Base-by-base conservation (phyloP, 92 coral and sea anemone genomes). In the Phenganax subtilis region DNA sequence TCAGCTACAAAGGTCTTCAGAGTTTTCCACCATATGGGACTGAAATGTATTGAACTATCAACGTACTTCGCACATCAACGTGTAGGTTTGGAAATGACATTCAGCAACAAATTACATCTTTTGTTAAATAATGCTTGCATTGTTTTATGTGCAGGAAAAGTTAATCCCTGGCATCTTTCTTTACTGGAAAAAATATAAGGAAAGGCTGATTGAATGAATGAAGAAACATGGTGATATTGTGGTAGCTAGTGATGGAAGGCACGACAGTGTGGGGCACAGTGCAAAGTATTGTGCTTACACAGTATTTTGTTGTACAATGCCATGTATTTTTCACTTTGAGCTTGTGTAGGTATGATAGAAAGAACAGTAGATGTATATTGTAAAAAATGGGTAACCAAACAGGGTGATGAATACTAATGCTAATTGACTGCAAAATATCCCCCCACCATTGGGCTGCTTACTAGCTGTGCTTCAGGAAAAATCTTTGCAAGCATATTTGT, bases 191-290 rank as follows among this genome's bases (percentile, higher is more conserved):
- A 77, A 60, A 25, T 77, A 77, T 70, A 71, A 77, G 29, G 55
- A 6, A 15, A 55, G 69, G 11, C 29, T 77, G 28, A 25, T 77
- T 52, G 70, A 77, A 52, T 6, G 58, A 47, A 3, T 77, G 64
- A 58, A 61, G 51, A 30, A 17, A 10, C 71, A 47, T 29, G 81
- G 81, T 54, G 81, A 77, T 9, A 0, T 77, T 15, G 81, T 77
- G 53, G 60, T 77, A 17, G 81, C 81, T 54, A 71, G 81, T 1
- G 81, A 77, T 61, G 81, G 81, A 15, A 51, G 81, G 37, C 81
- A 77, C 51, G 77, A 72, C 28, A 72, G 77, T 44, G 47, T 72
- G 77, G 77, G 77, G 8, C 77, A 72, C 77, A 72, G 77, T 72
- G 77, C 77, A 31, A 72, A 72, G 77, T 72, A 51, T 57, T 72